Evolutionary conservation across 2,888 invertebrate species (phyloP).

Genomic region (Shargacucullia verbasci): DNA sequence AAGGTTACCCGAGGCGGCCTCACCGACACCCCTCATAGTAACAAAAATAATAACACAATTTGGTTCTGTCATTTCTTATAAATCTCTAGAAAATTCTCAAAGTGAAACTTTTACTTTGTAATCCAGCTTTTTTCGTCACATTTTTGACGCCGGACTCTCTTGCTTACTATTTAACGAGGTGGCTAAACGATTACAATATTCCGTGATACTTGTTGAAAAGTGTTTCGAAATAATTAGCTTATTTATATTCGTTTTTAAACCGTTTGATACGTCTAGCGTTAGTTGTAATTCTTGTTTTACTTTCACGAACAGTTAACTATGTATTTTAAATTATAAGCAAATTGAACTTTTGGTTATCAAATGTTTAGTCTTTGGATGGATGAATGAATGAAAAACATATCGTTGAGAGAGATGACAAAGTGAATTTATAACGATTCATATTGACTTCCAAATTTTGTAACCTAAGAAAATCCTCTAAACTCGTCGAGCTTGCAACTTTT

Average conservation of each 20-base stretch:
- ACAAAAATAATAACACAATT: no score
- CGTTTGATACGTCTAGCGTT: conserved; percentile 23
- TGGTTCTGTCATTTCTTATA: conserved; percentile 26
- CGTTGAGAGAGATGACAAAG: background rate
- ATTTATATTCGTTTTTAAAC: conserved; percentile 39
- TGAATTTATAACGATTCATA: conserved; percentile 25
- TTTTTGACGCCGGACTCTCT: conserved; percentile 23
- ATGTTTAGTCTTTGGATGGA: background rate
- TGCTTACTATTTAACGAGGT: conserved; percentile 45
- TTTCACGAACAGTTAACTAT: conserved; percentile 18
- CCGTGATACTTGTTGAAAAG: conserved; percentile 35
- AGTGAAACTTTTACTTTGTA: conserved; percentile 13
- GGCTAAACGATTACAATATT: conserved; percentile 45
- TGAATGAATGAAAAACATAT: background rate
- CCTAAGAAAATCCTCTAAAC: conserved; percentile 25
- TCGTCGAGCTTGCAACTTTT: conserved; percentile 24
- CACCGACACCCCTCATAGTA: no score
- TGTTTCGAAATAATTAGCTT: conserved; percentile 44
- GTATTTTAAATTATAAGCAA: conserved; percentile 8
- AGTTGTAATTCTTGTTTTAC: conserved; percentile 32
- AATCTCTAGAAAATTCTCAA: conserved; percentile 19
- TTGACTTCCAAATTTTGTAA: conserved; percentile 33
- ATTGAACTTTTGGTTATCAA: background rate
- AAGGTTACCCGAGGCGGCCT: no score
- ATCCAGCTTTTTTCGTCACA: conserved; percentile 5